Conservation (phyloP, 2,888 invertebrate genomes). For the Cyclophora albipunctata region DNA sequence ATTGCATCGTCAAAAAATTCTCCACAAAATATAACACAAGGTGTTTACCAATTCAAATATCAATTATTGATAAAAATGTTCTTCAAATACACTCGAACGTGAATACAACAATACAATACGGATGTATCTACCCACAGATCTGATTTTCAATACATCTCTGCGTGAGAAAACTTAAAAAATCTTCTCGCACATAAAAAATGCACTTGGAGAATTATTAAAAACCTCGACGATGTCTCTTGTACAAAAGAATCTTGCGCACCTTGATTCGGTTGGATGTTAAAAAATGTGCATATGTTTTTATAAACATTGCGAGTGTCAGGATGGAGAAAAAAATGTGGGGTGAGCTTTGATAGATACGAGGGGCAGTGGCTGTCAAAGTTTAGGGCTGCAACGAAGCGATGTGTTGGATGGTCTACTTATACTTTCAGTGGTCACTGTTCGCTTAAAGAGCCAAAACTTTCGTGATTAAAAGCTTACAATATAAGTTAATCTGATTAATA, state of each 20-base stretch:
- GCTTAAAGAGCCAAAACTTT: too few species aligned
- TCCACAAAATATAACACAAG: conserved; percentile 4
- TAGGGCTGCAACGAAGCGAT: neutral
- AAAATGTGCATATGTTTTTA: conserved; percentile 75
- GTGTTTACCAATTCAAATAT: conserved; percentile 12
- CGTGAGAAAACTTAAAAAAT: conserved; percentile 74
- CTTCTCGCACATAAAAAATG: conserved; percentile 64
- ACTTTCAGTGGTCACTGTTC: too few species aligned
- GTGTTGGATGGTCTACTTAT: too few species aligned
- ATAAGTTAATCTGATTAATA: too few species aligned
- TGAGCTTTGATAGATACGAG: conserved; percentile 20
- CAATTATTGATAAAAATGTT: conserved; percentile 23
- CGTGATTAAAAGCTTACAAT: too few species aligned
- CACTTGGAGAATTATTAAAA: conserved; percentile 65
- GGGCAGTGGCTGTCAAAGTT: conserved; percentile 37
- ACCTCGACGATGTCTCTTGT: conserved; percentile 61
- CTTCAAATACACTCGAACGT: conserved; percentile 50
- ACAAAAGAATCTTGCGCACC: conserved; percentile 57
- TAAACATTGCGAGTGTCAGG: conserved; percentile 45
- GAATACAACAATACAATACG: conserved; percentile 46
- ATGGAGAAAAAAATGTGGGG: conserved; percentile 51
- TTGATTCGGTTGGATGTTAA: conserved; percentile 63
- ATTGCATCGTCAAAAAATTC: too few species aligned
- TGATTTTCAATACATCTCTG: conserved; percentile 53
- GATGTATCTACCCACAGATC: conserved; percentile 76